Evolutionary conservation across 2,113 vertebrate species (phyloP).

Genomic region (Perccottus glenii): DNA sequence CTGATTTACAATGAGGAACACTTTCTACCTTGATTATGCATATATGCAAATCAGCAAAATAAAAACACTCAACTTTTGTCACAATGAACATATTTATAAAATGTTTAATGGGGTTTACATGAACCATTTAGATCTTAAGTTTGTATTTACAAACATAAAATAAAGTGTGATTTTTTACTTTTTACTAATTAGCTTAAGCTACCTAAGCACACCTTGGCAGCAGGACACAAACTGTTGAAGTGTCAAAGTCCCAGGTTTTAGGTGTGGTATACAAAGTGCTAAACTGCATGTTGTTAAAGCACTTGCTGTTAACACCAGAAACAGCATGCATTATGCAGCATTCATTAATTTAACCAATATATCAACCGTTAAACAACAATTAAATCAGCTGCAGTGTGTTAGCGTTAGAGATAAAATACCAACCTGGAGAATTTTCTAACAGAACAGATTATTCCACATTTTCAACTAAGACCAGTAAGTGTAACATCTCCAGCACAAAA

Average conservation of each 20-base stretch:
- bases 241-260: slow-evolving; percentile 6
- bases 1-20: slow-evolving; percentile 3
- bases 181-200: neutral
- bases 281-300: slow-evolving; percentile 2
- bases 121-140: neutral
- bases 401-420: no score
- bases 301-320: slow-evolving; percentile 1
- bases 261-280: neutral
- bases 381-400: neutral
- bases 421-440: neutral
- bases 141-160: neutral
- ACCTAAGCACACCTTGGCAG: neutral
- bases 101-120: neutral
- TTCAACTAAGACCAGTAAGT: neutral
- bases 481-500: neutral
- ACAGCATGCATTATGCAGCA: neutral
- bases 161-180: neutral
- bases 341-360: neutral
- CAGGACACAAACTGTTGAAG: neutral
- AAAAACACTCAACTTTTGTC: neutral
- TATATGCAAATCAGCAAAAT: slow-evolving; percentile 4
- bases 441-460: neutral
- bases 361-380: neutral
- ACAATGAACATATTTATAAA: neutral
- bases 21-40: slow-evolving; percentile 7